These are phyloP conservation scores for Thera obeliscata DNA, from an alignment of 2,888 invertebrate genomes.

Conservation along the genomic window DNA sequence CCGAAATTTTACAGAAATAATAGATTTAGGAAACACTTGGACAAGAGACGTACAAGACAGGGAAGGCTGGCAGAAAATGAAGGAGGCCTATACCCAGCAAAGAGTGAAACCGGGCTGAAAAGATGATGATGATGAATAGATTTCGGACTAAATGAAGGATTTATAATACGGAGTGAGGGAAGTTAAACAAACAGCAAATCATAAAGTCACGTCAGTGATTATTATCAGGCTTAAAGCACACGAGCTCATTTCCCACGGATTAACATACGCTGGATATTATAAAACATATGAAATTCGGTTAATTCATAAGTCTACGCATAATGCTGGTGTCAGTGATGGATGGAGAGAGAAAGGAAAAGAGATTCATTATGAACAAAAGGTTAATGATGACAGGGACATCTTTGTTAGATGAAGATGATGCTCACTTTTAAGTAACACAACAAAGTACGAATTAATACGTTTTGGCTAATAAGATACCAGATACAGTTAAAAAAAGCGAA, in stretches of 20 bases:
- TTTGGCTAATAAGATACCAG: too few relatives aligned
- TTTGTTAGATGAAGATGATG: conserved; percentile 30
- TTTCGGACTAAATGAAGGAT: background rate
- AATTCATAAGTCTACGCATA: conserved; percentile 33
- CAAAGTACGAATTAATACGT: background rate
- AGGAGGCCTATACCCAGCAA: too few relatives aligned
- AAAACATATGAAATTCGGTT: conserved; percentile 33
- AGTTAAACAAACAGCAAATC: conserved; percentile 4
- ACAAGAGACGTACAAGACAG: too few relatives aligned
- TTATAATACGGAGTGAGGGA: background rate
- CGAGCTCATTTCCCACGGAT: conserved; percentile 40
- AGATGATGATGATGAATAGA: background rate
- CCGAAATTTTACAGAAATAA: conserved; percentile 19
- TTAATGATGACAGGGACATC: conserved; percentile 45
- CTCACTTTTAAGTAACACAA: background rate
- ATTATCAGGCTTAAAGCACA: conserved; percentile 34
- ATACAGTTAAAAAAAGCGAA: background rate
- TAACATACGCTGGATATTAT: conserved; percentile 26
- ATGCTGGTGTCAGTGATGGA: conserved; percentile 46
- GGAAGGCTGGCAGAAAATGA: too few relatives aligned
- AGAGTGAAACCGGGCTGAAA: too few relatives aligned
- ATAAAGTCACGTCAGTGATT: conserved; percentile 39
- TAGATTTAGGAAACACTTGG: conserved; percentile 10
- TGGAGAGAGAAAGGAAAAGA: conserved; percentile 36
- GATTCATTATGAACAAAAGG: conserved; percentile 52